phyloP scores from a whole-genome alignment of 2,888 invertebrate genomes.

The Tholera decimalis region DNA sequence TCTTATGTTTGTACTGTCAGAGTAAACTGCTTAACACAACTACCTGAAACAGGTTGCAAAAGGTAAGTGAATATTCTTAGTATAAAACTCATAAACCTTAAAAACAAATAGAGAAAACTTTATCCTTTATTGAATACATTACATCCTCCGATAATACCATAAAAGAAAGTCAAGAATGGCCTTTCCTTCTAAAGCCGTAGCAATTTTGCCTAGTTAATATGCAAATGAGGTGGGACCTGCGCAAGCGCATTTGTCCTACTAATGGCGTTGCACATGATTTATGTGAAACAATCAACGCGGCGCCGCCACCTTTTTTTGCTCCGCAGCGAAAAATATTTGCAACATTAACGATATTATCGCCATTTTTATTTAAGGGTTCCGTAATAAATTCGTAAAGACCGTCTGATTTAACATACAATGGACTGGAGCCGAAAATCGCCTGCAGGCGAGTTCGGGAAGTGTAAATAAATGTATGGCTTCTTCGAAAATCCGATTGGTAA shows the following conservation, averaged over 20 bases:
- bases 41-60: background rate
- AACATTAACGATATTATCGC: constrained; percentile 58
- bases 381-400: constrained; percentile 53
- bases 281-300: constrained; percentile 70
- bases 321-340: constrained; percentile 55
- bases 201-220: constrained; percentile 69
- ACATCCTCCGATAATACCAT: constrained; percentile 36
- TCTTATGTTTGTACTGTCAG: constrained; percentile 6
- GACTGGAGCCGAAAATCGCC: constrained; percentile 45
- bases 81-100: constrained; percentile 21
- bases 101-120: constrained; percentile 20
- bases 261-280: constrained; percentile 72
- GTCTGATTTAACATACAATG: constrained; percentile 65
- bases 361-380: constrained; percentile 54
- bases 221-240: constrained; percentile 67
- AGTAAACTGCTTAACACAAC: constrained; percentile 18
- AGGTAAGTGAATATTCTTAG: constrained; percentile 2
- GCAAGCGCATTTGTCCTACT: constrained; percentile 72
- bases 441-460: constrained; percentile 41
- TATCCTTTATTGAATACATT: constrained; percentile 43
- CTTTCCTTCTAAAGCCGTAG: constrained; percentile 49
- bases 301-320: constrained; percentile 62
- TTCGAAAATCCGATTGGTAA: constrained; percentile 51
- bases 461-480: constrained; percentile 60
- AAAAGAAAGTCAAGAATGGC: constrained; percentile 52